Evolutionary conservation across 92 coral and sea anemone species (phyloP), one percentile per base, ranked within the genome.

Genomic region (Blastomussa wellsi): DNA sequence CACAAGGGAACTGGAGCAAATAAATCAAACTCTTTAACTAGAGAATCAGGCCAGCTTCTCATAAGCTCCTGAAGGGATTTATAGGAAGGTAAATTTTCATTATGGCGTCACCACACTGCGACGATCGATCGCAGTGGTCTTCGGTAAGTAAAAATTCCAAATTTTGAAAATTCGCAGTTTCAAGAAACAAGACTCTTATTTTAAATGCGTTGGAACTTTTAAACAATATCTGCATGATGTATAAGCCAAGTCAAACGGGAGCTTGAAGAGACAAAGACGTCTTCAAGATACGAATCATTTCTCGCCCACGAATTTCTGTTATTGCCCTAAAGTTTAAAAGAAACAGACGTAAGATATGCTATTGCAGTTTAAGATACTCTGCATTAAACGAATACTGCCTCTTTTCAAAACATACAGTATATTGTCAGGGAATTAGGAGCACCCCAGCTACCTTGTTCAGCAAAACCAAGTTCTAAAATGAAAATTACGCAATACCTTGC

Each of bases 401-500:
- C 57, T 51, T 51, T 51, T 51, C 22, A 51, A 51, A 51, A 15
- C 57, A 51, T 1, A 9, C 5, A 77, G 17, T 20, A 33, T 37
- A 22, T 77, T 26, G 68, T 28, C 16, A 17, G 29, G 35, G 41
- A 39, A 77, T 41, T 15, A 24, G 44, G 80, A 52, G 12, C 38
- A n/a, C 32, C 7, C 7, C 31, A 44, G 44, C 39, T 31, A 14
- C 22, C 13, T n/a, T n/a, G 31, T 62, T 19, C 62, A 67, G 9
- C 32, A 69, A 57, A 59, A 62, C 41, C 64, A 39, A 83, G 44
- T 15, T 42, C 15, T 47, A 74, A 41, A 48, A 74, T 38, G 15
- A 68, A 69, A 83, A 42, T 55, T 41, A 44, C 39, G 17, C 52
- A 74, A 41, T 83, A 97, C 99, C 99, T 91, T 95, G 98, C 6